phyloP scores from a whole-genome alignment of 2,797 vertebrate genomes.

The Emys orbicularis region DNA sequence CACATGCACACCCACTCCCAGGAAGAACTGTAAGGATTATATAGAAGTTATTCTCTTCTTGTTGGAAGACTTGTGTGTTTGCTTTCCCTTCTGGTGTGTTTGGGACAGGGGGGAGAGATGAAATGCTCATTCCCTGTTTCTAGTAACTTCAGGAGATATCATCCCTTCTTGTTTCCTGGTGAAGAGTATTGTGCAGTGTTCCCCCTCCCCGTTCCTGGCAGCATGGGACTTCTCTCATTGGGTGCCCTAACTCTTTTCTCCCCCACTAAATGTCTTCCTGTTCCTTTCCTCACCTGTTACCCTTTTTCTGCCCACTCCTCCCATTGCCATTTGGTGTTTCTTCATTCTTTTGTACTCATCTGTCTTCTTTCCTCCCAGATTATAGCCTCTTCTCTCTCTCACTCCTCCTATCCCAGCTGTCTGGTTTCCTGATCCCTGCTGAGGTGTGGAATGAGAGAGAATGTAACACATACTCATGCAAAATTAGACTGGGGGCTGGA shows the following conservation, averaged over 20 bases:
- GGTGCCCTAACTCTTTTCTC: not conserved
- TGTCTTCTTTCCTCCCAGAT: not conserved
- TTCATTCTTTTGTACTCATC: not conserved
- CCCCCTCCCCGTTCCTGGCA: not conserved
- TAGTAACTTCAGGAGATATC: not conserved
- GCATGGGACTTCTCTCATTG: not conserved
- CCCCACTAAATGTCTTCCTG: not conserved
- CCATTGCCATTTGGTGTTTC: not conserved
- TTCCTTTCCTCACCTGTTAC: not conserved
- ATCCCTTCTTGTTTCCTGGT: not conserved
- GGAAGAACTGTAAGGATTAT: not conserved
- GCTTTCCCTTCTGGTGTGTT: not conserved
- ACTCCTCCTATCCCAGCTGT: not conserved
- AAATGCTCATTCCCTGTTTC: not conserved
- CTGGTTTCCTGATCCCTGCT: not conserved
- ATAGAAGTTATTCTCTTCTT: not conserved
- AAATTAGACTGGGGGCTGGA: not conserved
- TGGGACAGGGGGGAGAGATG: not conserved
- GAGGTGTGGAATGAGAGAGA: too few relatives aligned
- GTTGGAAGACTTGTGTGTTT: not conserved
- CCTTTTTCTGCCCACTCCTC: not conserved
- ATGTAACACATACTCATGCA: not conserved
- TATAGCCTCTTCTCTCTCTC: not conserved
- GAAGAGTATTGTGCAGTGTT: not conserved
- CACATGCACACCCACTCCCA: not conserved